phyloP scores from a whole-genome alignment of 2,888 invertebrate genomes.

The Synanthedon vespiformis region DNA sequence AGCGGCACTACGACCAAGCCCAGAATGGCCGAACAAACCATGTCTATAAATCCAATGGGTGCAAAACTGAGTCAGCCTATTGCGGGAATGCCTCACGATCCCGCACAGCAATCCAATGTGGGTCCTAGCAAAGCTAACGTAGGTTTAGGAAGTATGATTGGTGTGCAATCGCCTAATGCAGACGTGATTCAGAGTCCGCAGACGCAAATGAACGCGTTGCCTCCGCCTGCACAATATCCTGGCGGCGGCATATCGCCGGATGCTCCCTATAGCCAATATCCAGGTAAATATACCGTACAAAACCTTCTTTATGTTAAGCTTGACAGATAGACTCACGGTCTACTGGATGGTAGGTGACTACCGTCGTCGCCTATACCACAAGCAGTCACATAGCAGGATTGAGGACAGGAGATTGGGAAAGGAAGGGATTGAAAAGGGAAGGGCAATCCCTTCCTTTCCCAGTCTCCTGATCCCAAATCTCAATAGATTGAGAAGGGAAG shows the following conservation, averaged over 20 bases:
- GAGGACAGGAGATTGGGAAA: too few relatives aligned
- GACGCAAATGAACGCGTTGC: conserved; percentile 22
- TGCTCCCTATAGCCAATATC: conserved; percentile 47
- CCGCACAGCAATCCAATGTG: conserved; percentile 9
- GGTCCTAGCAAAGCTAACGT: conserved; percentile 17
- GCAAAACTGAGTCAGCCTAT: conserved; percentile 12
- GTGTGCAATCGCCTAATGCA: conserved; percentile 4
- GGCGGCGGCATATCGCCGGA: conserved; percentile 38
- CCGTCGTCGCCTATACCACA: too few relatives aligned
- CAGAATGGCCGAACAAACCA: conserved; percentile 22
- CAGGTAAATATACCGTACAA: conserved; percentile 29
- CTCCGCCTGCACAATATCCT: conserved; percentile 28
- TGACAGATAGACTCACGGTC: too few relatives aligned
- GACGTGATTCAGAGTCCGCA: conserved; percentile 3
- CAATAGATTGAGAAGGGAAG: too few relatives aligned
- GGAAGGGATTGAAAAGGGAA: too few relatives aligned
- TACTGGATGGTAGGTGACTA: too few relatives aligned
- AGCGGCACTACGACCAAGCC: conserved; percentile 22
- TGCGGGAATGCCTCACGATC: conserved; percentile 18
- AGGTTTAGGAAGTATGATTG: conserved; percentile 30
- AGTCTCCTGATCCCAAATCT: too few relatives aligned
- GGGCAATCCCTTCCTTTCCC: too few relatives aligned
- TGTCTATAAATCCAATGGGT: conserved; percentile 22
- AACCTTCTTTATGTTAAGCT: too few relatives aligned
- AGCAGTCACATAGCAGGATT: too few relatives aligned